phyloP scores from a whole-genome alignment of 2,113 vertebrate species.

The Phaethon lepturus region DNA sequence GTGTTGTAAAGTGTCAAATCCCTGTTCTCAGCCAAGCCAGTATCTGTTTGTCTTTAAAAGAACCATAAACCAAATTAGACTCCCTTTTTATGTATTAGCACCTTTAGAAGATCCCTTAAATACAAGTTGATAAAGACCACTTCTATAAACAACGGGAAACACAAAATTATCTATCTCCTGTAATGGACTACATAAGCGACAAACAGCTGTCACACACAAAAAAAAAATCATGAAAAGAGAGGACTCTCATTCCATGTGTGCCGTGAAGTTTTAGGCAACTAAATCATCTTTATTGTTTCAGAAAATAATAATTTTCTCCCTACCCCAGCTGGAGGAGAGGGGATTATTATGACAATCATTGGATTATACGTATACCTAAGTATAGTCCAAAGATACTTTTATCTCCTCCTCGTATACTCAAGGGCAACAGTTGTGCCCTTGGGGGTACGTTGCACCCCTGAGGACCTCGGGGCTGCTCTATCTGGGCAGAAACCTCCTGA shows the following conservation, averaged over 20 bases:
- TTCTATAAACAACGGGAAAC: not conserved
- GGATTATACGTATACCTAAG: not conserved
- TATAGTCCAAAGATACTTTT: not conserved
- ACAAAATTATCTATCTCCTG: not conserved
- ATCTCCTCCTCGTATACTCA: not conserved
- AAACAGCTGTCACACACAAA: not conserved
- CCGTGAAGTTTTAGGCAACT: not conserved
- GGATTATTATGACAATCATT: not conserved
- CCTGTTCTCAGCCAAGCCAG: not conserved
- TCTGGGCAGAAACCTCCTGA: not conserved
- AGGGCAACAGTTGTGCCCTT: not conserved
- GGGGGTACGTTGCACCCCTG: accelerated
- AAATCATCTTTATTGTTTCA: not conserved
- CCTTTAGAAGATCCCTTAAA: conserved; percentile 4
- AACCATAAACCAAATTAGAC: not conserved
- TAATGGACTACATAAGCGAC: not conserved
- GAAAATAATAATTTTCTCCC: not conserved
- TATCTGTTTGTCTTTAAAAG: not conserved
- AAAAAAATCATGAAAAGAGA: not conserved
- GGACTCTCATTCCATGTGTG: not conserved
- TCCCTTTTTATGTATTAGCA: not conserved
- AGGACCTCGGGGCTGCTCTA: not conserved
- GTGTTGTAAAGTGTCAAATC: not conserved
- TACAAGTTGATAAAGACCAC: not conserved
- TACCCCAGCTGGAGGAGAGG: not conserved